These are phyloP conservation scores for Plotosus lineatus DNA, from an alignment of 2,113 vertebrate genomes.

Conservation along the genomic window DNA sequence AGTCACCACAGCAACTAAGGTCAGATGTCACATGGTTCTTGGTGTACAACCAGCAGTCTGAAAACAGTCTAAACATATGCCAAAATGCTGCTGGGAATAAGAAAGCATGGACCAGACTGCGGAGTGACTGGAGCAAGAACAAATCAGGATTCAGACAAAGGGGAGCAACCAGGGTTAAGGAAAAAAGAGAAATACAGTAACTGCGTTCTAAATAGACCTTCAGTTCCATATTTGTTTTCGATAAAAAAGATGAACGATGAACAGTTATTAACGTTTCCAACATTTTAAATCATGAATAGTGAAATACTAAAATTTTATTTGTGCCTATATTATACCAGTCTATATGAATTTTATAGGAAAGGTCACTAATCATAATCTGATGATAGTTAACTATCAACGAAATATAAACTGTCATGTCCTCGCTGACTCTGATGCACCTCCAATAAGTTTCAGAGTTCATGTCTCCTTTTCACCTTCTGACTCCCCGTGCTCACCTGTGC, in stretches of 20 bases:
- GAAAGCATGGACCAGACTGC: neutral
- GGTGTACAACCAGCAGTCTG: slow-evolving; percentile 22
- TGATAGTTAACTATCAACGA: too few relatives aligned
- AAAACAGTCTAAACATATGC: slow-evolving; percentile 47
- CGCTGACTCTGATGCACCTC: too few relatives aligned
- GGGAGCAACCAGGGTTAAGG: neutral
- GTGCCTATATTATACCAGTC: too few relatives aligned
- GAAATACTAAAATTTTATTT: too few relatives aligned
- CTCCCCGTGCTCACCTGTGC: too few relatives aligned
- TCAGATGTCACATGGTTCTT: slow-evolving; percentile 41
- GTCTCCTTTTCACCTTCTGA: too few relatives aligned
- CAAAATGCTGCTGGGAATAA: slow-evolving; percentile 33
- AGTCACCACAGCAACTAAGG: slow-evolving; percentile 44
- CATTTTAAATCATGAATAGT: neutral
- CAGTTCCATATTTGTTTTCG: neutral
- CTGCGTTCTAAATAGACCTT: neutral
- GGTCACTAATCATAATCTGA: too few relatives aligned
- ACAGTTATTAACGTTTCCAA: neutral
- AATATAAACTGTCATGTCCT: too few relatives aligned
- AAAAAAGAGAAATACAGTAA: neutral
- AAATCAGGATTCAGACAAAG: neutral
- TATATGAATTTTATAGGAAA: too few relatives aligned
- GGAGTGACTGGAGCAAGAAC: neutral
- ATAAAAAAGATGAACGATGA: too few relatives aligned
- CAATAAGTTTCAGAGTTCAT: too few relatives aligned